Percentiles rank a stretch among this genome's conserved stretches.
phyloP scores from a whole-genome alignment of 2,888 invertebrate species.

The Phytoseiulus persimilis region DNA sequence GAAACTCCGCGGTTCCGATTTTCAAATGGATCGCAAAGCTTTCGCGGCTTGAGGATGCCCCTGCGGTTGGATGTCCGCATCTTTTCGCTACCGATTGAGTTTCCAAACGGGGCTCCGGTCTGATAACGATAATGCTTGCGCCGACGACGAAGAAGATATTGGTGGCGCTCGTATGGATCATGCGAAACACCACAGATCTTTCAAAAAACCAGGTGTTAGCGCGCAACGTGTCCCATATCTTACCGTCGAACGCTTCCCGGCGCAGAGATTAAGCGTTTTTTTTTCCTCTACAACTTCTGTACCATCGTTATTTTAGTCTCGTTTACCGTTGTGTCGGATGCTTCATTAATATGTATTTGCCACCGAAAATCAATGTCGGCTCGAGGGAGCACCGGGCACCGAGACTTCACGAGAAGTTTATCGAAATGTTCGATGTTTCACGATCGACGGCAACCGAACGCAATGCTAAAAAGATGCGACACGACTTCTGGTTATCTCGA shows the following conservation, averaged over 20 bases:
- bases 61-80: too few species aligned
- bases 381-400: not conserved
- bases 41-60: too few species aligned
- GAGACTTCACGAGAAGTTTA: not conserved
- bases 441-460: not conserved
- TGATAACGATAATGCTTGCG: too few species aligned
- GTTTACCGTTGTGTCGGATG: not conserved
- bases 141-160: too few species aligned
- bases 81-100: too few species aligned
- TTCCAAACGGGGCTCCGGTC: too few species aligned
- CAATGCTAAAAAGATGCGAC: not conserved
- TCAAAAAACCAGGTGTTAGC: not conserved
- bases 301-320: not conserved
- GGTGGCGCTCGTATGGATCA: not conserved
- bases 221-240: not conserved
- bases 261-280: not conserved
- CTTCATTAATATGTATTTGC: conserved; percentile 5
- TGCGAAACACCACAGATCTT: not conserved
- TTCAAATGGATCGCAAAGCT: too few species aligned
- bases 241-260: not conserved
- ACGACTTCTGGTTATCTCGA: not conserved
- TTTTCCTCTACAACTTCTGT: not conserved
- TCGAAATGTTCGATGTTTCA: not conserved
- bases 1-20: too few species aligned
- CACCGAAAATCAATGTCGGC: not conserved